phyloP scores from a whole-genome alignment of 1,140 invertebrate genomes.

The Schlechtendalia chinensis region DNA sequence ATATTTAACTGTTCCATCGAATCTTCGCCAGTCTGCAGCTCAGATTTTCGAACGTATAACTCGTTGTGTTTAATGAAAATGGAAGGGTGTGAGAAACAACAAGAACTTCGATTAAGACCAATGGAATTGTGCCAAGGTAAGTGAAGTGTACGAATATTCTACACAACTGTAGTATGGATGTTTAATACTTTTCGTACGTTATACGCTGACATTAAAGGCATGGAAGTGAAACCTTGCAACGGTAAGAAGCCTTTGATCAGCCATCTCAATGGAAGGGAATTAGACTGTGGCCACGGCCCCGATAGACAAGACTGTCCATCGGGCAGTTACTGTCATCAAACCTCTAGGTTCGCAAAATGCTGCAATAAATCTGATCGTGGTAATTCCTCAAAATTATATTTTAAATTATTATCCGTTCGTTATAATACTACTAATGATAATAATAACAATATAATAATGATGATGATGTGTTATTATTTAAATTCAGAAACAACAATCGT shows the following conservation, averaged over 20 bases:
- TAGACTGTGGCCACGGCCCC: constrained; percentile 80
- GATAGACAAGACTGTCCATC: constrained; percentile 75
- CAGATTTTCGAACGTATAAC: constrained; percentile 75
- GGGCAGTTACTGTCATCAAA: constrained; percentile 81
- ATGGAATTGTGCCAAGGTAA: constrained; percentile 79
- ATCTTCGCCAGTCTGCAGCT: constrained; percentile 73
- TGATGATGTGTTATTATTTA: constrained; percentile 2
- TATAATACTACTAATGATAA: too few species aligned
- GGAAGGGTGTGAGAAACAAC: constrained; percentile 79
- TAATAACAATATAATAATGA: not conserved
- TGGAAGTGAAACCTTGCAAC: constrained; percentile 82
- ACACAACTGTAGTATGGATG: too few species aligned
- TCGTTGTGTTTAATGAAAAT: constrained; percentile 83
- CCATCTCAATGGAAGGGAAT: constrained; percentile 69
- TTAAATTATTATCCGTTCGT: not conserved
- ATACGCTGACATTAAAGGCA: constrained; percentile 60
- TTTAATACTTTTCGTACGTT: too few species aligned
- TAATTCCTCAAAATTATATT: not conserved
- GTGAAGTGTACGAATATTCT: not conserved
- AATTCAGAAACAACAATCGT: constrained; percentile 56
- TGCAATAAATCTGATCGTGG: constrained; percentile 70
- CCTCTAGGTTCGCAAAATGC: constrained; percentile 74
- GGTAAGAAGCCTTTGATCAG: constrained; percentile 75
- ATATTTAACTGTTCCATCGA: constrained; percentile 66
- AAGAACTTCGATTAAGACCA: constrained; percentile 74